Base-by-base conservation (phyloP, 2,113 vertebrate genomes). In the Thomomys bottae region DNA sequence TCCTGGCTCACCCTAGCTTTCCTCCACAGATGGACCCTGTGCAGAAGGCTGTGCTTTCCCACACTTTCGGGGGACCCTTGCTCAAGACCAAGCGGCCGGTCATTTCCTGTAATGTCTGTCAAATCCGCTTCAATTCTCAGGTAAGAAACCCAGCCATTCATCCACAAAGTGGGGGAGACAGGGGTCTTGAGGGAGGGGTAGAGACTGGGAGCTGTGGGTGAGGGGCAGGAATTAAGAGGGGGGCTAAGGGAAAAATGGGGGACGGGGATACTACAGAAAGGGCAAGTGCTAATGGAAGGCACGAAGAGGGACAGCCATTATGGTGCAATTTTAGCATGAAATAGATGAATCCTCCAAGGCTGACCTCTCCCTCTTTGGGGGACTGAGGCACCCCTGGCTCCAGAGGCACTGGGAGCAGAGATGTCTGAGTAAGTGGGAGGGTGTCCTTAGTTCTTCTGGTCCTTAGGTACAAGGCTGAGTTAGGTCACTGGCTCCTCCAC, bases 101-200 rank as follows among this genome's bases (percentile, higher is more conserved):
- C 96, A 99, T 99, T 97, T 99, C 98, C 97, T 99, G 99, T 96
- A 99, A 99, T 30, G 98, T 99, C 96, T 99, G 99, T 97, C 99
- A 99, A 97, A 99, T 99, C 94, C 98, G 99, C 90, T 99, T 99
- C 98, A 99, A 99, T 97, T 99, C 99, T 42, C 98, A 99, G 99
- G 99, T 99, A 97, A 96, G 97, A 81, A 49, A 32, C 32, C 45
- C 71, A 87, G 38, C 68, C 32, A 17, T 21, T 64, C 57, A 42
- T 18, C 66, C 6, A 42, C 1, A 12, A 34, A 32, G 45, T 32
- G 49, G 30, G 30, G 28, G 0, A 17, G 8, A 30, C 45, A n/a
- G 36, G 57, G 61, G 23, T 26, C 38, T 40, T 71, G 28, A 32
- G 42, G 49, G 45, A 49, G 77, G 8, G 30, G 34, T 26, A 12